Percentiles rank a stretch among this genome's conserved stretches.
phyloP scores from a whole-genome alignment of 2,888 invertebrate genomes.

The Biston stratarius region DNA sequence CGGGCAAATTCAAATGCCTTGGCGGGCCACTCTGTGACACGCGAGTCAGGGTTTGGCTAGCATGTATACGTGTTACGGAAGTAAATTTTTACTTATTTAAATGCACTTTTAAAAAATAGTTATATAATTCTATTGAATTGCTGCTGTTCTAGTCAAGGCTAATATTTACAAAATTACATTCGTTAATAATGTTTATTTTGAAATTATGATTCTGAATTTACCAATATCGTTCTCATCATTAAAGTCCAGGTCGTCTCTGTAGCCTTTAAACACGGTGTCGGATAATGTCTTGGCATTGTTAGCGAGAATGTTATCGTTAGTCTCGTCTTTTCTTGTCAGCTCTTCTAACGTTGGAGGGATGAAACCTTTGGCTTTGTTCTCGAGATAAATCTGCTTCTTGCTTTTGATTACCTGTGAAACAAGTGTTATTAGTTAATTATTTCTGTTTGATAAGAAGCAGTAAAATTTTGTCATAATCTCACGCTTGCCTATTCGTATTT shows the following conservation, averaged over 20 bases:
- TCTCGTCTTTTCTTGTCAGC: constrained; percentile 59
- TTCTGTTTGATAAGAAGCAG: not conserved
- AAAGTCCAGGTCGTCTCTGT: constrained; percentile 92
- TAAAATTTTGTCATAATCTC: not conserved
- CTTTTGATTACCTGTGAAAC: constrained; percentile 80
- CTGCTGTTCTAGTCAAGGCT: too few species aligned
- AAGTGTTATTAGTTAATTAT: not conserved
- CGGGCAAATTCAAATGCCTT: too few species aligned
- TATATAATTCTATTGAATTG: too few species aligned
- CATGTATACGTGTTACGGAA: too few species aligned
- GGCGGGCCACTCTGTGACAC: too few species aligned
- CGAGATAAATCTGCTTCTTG: constrained; percentile 87
- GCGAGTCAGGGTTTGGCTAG: too few species aligned
- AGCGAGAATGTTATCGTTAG: constrained; percentile 65
- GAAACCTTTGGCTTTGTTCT: constrained; percentile 79
- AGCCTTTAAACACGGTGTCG: constrained; percentile 87
- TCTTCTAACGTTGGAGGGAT: constrained; percentile 72
- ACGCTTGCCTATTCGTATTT: too few species aligned
- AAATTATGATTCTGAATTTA: constrained; percentile 46
- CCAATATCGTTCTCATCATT: constrained; percentile 93
- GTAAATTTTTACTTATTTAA: too few species aligned
- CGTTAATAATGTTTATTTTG: not conserved
- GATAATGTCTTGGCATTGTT: constrained; percentile 67
- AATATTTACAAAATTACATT: not conserved
- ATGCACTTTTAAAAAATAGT: too few species aligned